phyloP scores from a whole-genome alignment of 2,113 vertebrate species.

The Pimephales promelas region DNA sequence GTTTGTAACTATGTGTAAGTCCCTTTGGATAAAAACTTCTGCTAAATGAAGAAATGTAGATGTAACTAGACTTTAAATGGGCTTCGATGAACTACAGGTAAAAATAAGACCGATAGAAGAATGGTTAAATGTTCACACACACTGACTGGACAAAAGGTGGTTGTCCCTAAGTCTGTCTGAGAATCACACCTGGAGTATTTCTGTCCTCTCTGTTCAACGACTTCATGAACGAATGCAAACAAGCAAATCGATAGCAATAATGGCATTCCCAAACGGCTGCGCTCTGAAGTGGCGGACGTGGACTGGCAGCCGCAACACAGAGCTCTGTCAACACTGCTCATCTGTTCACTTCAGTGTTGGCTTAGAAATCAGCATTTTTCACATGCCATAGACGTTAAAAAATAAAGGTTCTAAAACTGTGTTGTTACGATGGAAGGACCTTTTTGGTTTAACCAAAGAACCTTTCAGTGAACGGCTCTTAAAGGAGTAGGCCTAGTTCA shows the following conservation, averaged over 20 bases:
- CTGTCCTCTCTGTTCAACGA: conserved; percentile 21
- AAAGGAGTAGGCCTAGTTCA: too few relatives aligned
- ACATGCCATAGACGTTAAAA: background rate
- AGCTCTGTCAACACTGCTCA: conserved; percentile 40
- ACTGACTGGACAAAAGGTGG: background rate
- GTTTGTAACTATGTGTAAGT: too few relatives aligned
- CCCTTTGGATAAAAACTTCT: too few relatives aligned
- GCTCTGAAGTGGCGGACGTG: conserved; percentile 64
- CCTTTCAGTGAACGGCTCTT: too few relatives aligned
- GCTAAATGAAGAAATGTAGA: too few relatives aligned
- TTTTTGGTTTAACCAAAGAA: background rate
- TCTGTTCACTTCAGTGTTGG: conserved; percentile 46
- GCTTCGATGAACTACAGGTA: background rate
- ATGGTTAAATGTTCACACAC: background rate
- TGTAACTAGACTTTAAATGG: background rate
- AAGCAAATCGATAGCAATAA: conserved; percentile 73
- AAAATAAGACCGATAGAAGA: background rate
- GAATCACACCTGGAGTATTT: background rate
- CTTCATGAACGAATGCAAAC: conserved; percentile 63
- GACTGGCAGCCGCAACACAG: conserved; percentile 62
- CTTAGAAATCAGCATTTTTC: background rate
- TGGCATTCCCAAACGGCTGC: conserved; percentile 64
- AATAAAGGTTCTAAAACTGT: background rate
- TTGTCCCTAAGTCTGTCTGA: background rate
- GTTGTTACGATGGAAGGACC: background rate